Evolutionary conservation across 2,797 vertebrate species (phyloP).

Genomic region (Neosalanx taihuensis): DNA sequence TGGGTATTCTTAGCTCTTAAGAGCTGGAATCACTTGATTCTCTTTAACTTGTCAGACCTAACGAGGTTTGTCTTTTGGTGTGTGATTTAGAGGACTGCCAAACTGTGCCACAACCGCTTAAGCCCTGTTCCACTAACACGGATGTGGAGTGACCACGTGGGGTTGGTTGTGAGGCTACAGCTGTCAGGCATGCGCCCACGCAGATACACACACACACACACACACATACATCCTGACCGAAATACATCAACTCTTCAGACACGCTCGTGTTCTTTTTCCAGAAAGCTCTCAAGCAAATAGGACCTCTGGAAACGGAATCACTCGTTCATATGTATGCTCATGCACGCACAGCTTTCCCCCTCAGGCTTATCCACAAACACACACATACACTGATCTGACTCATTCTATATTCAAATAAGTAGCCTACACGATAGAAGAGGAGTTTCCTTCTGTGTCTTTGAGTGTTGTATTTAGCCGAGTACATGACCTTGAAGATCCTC

Average conservation of each 20-base stretch:
- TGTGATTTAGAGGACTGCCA: slow-evolving; percentile 20
- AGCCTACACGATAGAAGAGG: background rate
- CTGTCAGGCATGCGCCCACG: slow-evolving; percentile 1
- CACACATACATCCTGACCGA: slow-evolving; percentile 22
- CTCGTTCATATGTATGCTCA: slow-evolving; percentile 39
- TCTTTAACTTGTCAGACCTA: slow-evolving; percentile 22
- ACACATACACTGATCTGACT: background rate
- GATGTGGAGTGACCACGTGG: slow-evolving; percentile 25
- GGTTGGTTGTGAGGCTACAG: slow-evolving; percentile 31
- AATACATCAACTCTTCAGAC: slow-evolving; percentile 32
- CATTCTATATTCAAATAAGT: slow-evolving; percentile 12
- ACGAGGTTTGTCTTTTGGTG: slow-evolving; percentile 29
- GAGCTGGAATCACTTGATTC: slow-evolving; percentile 14
- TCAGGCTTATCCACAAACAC: slow-evolving; percentile 21
- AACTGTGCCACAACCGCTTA: slow-evolving; percentile 31
- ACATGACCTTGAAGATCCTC: slow-evolving; percentile 46
- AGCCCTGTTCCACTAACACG: slow-evolving; percentile 10
- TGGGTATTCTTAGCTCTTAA: slow-evolving; percentile 23
- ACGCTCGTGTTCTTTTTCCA: slow-evolving; percentile 24
- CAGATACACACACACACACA: slow-evolving; percentile 16
- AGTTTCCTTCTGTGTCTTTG: slow-evolving; percentile 36
- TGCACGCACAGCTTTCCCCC: slow-evolving; percentile 26
- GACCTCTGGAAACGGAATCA: slow-evolving; percentile 46
- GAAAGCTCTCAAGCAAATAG: slow-evolving; percentile 22
- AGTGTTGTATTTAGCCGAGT: slow-evolving; percentile 31